phyloP scores from a whole-genome alignment of 2,113 vertebrate genomes.

The Paratilapia polleni region DNA sequence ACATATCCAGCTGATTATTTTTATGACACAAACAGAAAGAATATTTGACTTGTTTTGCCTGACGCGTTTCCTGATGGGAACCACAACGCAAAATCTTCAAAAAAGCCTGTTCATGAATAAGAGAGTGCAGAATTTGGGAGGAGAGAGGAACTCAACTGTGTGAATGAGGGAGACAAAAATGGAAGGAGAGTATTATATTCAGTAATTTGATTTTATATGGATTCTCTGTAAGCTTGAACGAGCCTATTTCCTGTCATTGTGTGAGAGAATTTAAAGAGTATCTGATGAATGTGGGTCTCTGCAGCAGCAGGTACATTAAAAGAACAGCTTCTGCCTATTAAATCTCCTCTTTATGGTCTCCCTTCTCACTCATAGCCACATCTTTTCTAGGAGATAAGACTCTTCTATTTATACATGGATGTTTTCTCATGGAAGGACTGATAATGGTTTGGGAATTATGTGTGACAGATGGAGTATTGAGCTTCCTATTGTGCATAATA shows the following conservation, averaged over 20 bases:
- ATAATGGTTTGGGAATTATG: constrained; percentile 30
- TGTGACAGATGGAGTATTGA: constrained; percentile 51
- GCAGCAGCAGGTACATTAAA: constrained; percentile 53
- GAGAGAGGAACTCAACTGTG: constrained; percentile 1
- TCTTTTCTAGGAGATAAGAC: constrained; percentile 13
- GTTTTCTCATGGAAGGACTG: constrained; percentile 14
- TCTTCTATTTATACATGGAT: constrained; percentile 42
- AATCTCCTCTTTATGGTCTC: constrained; percentile 26
- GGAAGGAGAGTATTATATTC: constrained; percentile 41
- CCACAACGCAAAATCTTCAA: constrained; percentile 34
- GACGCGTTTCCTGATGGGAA: constrained; percentile 44
- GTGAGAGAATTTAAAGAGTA: constrained; percentile 47
- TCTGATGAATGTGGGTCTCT: constrained; percentile 50
- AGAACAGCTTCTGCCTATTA: constrained; percentile 24
- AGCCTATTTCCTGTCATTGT: constrained; percentile 52
- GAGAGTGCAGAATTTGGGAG: neutral
- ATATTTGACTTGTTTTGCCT: constrained; percentile 29
- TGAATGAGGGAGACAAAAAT: constrained; percentile 17
- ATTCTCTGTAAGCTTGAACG: constrained; percentile 48
- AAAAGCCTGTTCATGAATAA: constrained; percentile 8
- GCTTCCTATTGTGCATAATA: constrained; percentile 5
- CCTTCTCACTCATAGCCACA: constrained; percentile 30
- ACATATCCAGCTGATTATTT: neutral
- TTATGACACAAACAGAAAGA: constrained; percentile 3
- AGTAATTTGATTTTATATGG: constrained; percentile 60